A percentile compares a stretch with the other conserved stretches of the same genome.
Conservation (phyloP, 2,888 invertebrate species). For the Mayetiola destructor region DNA sequence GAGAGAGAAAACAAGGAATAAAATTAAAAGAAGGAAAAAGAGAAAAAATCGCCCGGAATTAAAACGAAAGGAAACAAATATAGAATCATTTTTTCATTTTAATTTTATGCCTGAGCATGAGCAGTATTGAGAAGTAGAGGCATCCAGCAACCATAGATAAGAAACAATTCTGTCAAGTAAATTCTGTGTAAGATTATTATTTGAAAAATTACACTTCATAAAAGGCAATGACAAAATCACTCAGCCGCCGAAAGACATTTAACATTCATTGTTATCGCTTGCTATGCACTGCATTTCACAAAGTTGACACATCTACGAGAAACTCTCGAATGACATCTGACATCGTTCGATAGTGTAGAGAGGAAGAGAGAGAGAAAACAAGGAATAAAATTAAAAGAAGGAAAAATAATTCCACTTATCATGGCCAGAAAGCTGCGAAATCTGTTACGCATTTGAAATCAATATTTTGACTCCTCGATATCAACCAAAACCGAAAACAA, state of each 20-base stretch:
- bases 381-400: too few relatives aligned
- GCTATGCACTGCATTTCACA: constrained; percentile 3
- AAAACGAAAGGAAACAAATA: too few relatives aligned
- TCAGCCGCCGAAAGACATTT: too few relatives aligned
- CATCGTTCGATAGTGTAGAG: too few relatives aligned
- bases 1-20: not conserved
- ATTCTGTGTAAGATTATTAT: constrained; percentile 8
- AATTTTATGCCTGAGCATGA: not conserved
- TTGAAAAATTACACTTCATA: constrained; percentile 13
- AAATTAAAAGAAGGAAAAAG: too few relatives aligned
- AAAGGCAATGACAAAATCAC: constrained; percentile 7
- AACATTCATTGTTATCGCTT: constrained; percentile 3
- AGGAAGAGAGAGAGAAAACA: not conserved
- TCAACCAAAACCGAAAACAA: too few relatives aligned
- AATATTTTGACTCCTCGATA: constrained; percentile 1
- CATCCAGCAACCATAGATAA: constrained; percentile 1
- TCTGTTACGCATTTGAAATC: not conserved
- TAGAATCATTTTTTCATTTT: not conserved
- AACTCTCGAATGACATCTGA: too few relatives aligned
- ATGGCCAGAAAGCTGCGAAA: not conserved
- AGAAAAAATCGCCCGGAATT: too few relatives aligned
- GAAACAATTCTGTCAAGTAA: not conserved
- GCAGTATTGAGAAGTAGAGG: too few relatives aligned
- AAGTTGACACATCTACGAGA: too few relatives aligned
- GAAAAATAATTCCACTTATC: constrained; percentile 8